These are phyloP conservation scores for Pristionchus exspectatus DNA, from an alignment of 2,888 invertebrate species.

Conservation along the genomic window DNA sequence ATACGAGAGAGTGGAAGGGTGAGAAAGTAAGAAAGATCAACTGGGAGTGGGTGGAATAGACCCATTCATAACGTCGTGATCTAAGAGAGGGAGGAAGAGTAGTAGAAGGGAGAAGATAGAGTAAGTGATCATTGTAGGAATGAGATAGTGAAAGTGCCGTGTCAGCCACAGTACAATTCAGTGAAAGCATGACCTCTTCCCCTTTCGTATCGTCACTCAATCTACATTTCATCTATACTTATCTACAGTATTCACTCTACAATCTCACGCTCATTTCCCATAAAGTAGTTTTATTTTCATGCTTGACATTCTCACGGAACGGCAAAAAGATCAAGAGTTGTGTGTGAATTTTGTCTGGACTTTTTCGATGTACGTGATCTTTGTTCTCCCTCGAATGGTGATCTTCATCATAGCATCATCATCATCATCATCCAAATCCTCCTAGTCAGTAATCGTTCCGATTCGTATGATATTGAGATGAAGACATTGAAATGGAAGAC, in stretches of 20 bases:
- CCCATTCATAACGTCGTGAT: constrained; percentile 1
- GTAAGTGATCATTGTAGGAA: not conserved
- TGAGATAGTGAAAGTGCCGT: not conserved
- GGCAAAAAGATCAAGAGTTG: not conserved
- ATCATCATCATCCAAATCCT: not conserved
- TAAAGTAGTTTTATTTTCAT: not conserved
- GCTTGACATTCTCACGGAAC: not conserved
- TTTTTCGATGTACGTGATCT: not conserved
- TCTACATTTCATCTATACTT: not conserved
- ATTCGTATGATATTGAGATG: not conserved
- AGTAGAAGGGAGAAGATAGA: not conserved
- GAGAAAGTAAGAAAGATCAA: constrained; percentile 37
- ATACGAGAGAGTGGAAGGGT: not conserved
- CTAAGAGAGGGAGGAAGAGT: not conserved
- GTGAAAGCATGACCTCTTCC: not conserved
- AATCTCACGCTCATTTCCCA: constrained; percentile 8
- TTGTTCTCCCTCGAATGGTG: not conserved
- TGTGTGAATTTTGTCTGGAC: not conserved
- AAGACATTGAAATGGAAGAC: constrained; percentile 3
- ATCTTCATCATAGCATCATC: not conserved
- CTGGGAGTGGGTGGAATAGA: constrained; percentile 17
- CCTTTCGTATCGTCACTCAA: not conserved
- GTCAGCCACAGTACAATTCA: not conserved
- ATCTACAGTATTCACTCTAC: not conserved
- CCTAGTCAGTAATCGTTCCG: not conserved